Base-by-base conservation (phyloP, 64 coral and sea anemone species). In the Montipora cactus region DNA sequence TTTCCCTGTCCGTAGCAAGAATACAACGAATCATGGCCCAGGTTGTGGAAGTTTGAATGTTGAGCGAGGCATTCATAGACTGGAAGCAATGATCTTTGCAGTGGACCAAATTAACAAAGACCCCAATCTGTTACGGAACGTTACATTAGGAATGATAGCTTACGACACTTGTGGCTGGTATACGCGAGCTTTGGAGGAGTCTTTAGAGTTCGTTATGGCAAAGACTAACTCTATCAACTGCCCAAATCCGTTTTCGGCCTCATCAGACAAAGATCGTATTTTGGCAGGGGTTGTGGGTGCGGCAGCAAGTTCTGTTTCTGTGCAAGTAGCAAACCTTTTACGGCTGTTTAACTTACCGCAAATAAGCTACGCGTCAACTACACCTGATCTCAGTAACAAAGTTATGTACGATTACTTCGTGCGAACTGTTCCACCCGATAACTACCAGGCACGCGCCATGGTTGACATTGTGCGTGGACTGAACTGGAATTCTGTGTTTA, bases 61-160 rank as follows among this genome's bases (percentile, higher is more conserved):
- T 5, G 96, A 98, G 28, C 68, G 96, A 79, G 96, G 96, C 13
- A 92, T 98, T 73, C 96, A 98, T 47, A 78, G 96, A 20, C 58
- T 98, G n/a, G 93, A 98, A 70, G 96, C 96, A 49, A 95, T 95
- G 96, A 50, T 98, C 14, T 98, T 84, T n/a, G 96, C 96, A 5
- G 53, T 98, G 7, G 55, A 88, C 44, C 11, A 85, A 49, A 89
- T 98, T 8, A 98, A 98, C 79, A 92, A 85, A 22, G 50, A 95
- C n/a, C 5, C 61, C 3, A 62, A 71, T 44, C 22, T 98, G 18
- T 22, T 98, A 14, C 78, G 84, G 3, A 98, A 98, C 53, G 89
- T 98, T 0, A 98, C 96, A 0, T 89, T 98, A 0, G 93, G 96
- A 8, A 90, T 87, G 44, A 49, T 87, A 57, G 84, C 90, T 4